Conservation (phyloP, 1,140 invertebrate genomes). For the Philotrypesis tridentata region DNA sequence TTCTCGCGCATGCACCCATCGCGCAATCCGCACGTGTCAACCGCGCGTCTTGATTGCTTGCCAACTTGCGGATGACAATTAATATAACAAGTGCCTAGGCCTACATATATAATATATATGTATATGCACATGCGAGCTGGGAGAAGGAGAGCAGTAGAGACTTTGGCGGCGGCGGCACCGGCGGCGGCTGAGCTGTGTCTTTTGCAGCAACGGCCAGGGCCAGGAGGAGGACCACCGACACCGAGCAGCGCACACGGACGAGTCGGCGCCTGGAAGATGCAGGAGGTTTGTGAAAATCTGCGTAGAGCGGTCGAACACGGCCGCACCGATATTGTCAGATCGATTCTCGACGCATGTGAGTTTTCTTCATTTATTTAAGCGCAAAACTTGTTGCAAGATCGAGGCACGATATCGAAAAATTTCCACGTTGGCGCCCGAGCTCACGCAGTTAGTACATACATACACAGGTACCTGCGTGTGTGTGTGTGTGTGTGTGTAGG, state of each 20-base stretch:
- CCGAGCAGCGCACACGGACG: not conserved
- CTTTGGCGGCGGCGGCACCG: too few species aligned
- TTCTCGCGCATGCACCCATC: too few species aligned
- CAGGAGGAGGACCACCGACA: not conserved
- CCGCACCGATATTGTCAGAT: conserved; percentile 78
- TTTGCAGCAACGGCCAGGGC: not conserved
- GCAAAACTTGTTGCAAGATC: too few species aligned
- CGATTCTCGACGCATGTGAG: conserved; percentile 77
- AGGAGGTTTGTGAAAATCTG: conserved; percentile 74
- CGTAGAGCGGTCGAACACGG: conserved; percentile 77
- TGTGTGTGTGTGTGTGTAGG: too few species aligned
- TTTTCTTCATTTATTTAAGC: too few species aligned
- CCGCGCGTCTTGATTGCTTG: too few species aligned
- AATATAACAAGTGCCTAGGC: too few species aligned
- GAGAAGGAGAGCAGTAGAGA: not conserved
- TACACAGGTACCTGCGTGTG: not conserved
- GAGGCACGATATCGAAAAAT: too few species aligned
- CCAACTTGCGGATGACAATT: too few species aligned
- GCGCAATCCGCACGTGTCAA: too few species aligned
- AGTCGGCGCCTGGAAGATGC: conserved; percentile 60
- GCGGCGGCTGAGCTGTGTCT: not conserved
- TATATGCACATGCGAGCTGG: not conserved
- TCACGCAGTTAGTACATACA: not conserved
- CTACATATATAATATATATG: too few species aligned
- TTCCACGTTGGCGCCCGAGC: too few species aligned